Evolutionary conservation across 2,113 vertebrate species (phyloP).

Genomic region (Passer montanus): DNA sequence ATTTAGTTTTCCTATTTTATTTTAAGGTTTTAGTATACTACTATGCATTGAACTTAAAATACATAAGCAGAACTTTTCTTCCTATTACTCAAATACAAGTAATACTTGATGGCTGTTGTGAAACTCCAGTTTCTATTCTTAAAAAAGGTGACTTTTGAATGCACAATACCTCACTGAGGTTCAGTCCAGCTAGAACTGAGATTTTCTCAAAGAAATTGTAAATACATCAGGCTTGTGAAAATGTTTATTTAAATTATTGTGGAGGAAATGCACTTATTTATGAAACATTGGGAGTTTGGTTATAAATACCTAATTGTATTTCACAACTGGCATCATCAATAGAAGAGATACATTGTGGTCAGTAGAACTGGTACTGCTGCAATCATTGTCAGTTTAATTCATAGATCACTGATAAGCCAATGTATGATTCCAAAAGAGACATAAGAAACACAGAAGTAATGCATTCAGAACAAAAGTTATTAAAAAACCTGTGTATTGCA

Average conservation of each 20-base stretch:
- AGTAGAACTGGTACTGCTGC: constrained; percentile 25
- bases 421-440: constrained; percentile 26
- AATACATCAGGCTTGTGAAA: neutral
- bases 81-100: constrained; percentile 28
- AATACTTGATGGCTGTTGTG: neutral
- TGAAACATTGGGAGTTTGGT: neutral
- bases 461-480: neutral
- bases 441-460: constrained; percentile 9
- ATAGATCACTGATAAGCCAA: constrained; percentile 21
- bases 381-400: constrained; percentile 37
- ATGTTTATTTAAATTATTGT: neutral
- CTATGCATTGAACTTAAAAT: neutral
- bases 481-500: neutral
- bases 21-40: constrained; percentile 4
- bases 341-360: neutral
- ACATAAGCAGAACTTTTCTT: constrained; percentile 19
- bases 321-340: constrained; percentile 6
- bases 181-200: neutral
- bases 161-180: neutral
- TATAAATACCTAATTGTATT: constrained; percentile 3
- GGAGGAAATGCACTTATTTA: neutral
- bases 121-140: constrained; percentile 1
- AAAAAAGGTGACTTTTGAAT: neutral
- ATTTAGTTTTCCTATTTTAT: constrained; percentile 29
- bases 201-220: neutral